Evolutionary conservation across 2,113 vertebrate species (phyloP), one percentile per base, ranked within the genome.

Genomic region (Mesoclemmys tuberculata): DNA sequence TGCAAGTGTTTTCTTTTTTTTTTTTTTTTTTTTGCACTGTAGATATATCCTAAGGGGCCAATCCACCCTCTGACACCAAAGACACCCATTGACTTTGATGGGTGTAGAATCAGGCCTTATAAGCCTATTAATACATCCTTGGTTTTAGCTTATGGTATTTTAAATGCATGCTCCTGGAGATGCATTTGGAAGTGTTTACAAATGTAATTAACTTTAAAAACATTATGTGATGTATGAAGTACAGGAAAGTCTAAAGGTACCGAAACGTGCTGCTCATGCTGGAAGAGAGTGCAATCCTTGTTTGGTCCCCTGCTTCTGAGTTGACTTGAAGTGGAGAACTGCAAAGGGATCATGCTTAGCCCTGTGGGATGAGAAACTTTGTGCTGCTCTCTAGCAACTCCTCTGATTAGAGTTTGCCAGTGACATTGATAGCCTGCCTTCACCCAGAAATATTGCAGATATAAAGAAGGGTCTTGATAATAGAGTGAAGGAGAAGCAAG

Each of bases 111-210:
- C n/a, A n/a, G n/a, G n/a, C n/a, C n/a, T n/a, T 90, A 79, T 18
- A 35, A 87, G 80, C 91, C 89, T 88, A 95, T 93, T 89, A 78
- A 77, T 80, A 80, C 1, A 0, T 68, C 93, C 92, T 84, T 56
- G 86, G 4, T 3, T 92, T 86, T 68, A 88, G 41, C 51, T 92
- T 90, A 87, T 80, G 94, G 80, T 38, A 94, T 93, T 74, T 82
- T 90, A 95, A 92, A 68, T 68, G 64, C 35, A 68, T 68, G 38
- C 21, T 90, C 49, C 93, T 44, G 90, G 16, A 49, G 87, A 71
- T 94, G 48, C 94, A 97, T 95, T 82, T 95, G 90, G 94, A 96
- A 96, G 12, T 46, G 82, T 85, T 96, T 85, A 93, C 89, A 93
- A 94, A 96, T 1, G 71, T 90, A 71, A 94, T 95, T 95, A 82